Base-by-base conservation (phyloP, 1,140 invertebrate genomes). In the Drosophila subobscura region DNA sequence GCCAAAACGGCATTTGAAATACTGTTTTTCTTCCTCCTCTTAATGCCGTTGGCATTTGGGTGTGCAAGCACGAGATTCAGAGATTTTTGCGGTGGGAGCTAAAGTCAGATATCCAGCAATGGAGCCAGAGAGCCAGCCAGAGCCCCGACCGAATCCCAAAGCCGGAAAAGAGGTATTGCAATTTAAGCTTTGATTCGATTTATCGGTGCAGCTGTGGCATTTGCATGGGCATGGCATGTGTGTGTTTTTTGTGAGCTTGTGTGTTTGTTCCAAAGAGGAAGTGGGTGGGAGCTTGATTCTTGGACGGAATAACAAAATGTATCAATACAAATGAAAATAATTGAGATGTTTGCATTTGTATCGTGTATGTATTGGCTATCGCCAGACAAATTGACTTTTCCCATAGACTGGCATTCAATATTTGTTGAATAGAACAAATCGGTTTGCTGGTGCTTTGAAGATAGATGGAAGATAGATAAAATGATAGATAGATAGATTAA, bases 111-210 rank as follows among this genome's bases (percentile, higher is more conserved):
- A 46, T 25, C 10, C 33, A 37, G 33, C 33, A 37, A 37, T 10
- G 12, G 10, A 37, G 33, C 7, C 10, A 4, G 10, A 10, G 8
- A 29, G 27, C 27, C 7, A 29, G 27, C 29, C 29, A 58, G 33
- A 37, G 8, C 2, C 10, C 33, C 33, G 25, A 37, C 0, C 33
- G 10, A 12, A 37, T 37, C 33, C 33, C 10, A 37, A 52, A 65
- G 60, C 53, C 56, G 68, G 37, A 73, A 65, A 73, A 73, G 44
- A 53, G 58, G 40, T 50, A 56, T 64, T 56, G 70, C 46, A 71
- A 55, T 46, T 49, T 65, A 46, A 57, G 59, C 71, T 65, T 73
- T 73, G 58, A 73, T 64, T 56, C 50, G 71, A 64, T 51, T 73
- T 73, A 73, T 73, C 50, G 70, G 33, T 72, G 70, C 67, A 61